phyloP scores from a whole-genome alignment of 2,888 invertebrate species.

The Eucera pruinosa region DNA sequence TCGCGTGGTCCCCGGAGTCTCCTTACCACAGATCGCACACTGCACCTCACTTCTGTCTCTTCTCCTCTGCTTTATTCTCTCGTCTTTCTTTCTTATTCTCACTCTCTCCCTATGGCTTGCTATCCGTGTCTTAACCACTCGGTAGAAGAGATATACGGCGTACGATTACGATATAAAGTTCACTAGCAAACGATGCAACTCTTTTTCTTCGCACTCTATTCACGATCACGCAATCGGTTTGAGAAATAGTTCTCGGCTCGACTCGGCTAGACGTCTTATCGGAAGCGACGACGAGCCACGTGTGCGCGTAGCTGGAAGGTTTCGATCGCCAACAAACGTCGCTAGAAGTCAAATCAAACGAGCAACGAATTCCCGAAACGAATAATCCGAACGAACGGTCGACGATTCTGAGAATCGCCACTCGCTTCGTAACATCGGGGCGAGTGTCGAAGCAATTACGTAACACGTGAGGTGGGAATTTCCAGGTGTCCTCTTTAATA shows the following conservation, averaged over 20 bases:
- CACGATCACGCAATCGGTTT: conserved; percentile 18
- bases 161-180: not conserved
- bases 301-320: too few species aligned
- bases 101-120: not conserved
- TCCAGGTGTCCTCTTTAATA: too few species aligned
- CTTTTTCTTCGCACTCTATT: conserved; percentile 1
- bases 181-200: not conserved
- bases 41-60: conserved; percentile 21
- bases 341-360: too few species aligned
- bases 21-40: conserved; percentile 74
- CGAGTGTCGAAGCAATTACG: too few species aligned
- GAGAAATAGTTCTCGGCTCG: not conserved
- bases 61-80: not conserved
- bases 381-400: not conserved
- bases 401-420: not conserved
- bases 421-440: too few species aligned
- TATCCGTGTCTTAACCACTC: conserved; percentile 6
- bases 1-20: conserved; percentile 70
- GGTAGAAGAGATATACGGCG: not conserved
- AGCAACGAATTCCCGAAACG: too few species aligned
- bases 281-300: not conserved
- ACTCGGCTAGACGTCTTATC: too few species aligned
- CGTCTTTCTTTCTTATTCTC: not conserved
- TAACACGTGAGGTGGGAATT: too few species aligned
- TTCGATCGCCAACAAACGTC: not conserved